Base-by-base conservation (phyloP, 2,888 invertebrate genomes). In the Andrena haemorrhoa region DNA sequence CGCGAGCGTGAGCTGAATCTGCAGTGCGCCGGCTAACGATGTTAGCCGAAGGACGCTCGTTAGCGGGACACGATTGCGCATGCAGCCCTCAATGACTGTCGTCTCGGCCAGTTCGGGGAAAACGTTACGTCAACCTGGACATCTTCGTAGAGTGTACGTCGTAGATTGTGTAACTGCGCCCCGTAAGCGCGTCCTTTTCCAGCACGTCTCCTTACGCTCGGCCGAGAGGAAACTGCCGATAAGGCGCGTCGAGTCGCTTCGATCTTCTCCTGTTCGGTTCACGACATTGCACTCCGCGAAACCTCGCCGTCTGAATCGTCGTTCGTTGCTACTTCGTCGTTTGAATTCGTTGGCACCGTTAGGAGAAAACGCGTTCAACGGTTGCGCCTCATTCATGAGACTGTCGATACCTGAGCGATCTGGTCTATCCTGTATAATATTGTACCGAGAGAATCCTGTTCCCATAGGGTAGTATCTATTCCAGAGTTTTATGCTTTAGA, bases 41-140 rank as follows among this genome's bases (percentile, higher is more conserved):
- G 75, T 78, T 78, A 75, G 70, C 65, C 73, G 58, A 69, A 84
- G 83, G 74, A 68, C 35, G 74, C 68, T 79, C 73, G 68, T 85
- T 86, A 79, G 73, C 69, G 64, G 53, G 60, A 69, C 71, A 58
- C 41, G 58, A 82, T 78, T 85, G 49, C 47, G 73, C 29, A 84
- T 58, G 71, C 51, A 41, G 41, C 68, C 20, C 12, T 41, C 41
- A 16, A 41, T 41, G 65, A 77, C 77, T 41, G 41, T 84, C 61
- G 53, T 20, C 31, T 47, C 2, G 20, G 29, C 12, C 47, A 10
- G 65, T 53, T 70, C 65, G 41, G 51, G 20, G 47, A 68, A 75
- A 66, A 66, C 81, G 35, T 74, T 76, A 66, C 65, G 80, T 73
- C 74, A 72, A 49, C 35, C 23, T 56, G 75, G 56, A 81, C 56